Evolutionary conservation across 2,888 invertebrate species (phyloP).

Genomic region (Ophioninae sp.): DNA sequence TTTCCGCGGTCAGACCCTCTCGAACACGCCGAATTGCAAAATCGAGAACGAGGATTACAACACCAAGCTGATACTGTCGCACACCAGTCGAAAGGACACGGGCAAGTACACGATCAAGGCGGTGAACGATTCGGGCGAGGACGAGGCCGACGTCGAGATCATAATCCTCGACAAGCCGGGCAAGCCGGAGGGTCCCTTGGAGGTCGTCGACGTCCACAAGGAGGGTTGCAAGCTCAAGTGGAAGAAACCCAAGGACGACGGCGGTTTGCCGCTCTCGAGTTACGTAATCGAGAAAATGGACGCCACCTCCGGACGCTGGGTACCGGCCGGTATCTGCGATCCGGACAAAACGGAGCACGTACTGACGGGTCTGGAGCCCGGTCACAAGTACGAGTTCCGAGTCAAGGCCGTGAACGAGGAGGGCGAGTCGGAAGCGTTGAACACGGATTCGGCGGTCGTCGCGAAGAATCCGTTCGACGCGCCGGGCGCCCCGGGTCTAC

Average conservation of each 20-base stretch:
- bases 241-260: conserved; percentile 98
- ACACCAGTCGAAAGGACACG: conserved; percentile 92
- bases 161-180: conserved; percentile 92
- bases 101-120: conserved; percentile 96
- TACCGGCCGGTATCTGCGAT: conserved; percentile 91
- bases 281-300: conserved; percentile 98
- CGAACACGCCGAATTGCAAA: conserved; percentile 86
- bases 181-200: conserved; percentile 95
- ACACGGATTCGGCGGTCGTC: conserved; percentile 92
- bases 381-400: conserved; percentile 98
- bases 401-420: conserved; percentile 98
- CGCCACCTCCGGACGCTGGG: conserved; percentile 92
- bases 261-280: conserved; percentile 94
- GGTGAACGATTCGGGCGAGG: conserved; percentile 95
- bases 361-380: conserved; percentile 94
- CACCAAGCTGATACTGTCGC: conserved; percentile 91
- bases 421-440: conserved; percentile 97
- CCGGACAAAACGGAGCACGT: conserved; percentile 91
- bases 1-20: conserved; percentile 86
- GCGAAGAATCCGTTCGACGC: conserved; percentile 99
- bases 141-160: conserved; percentile 96
- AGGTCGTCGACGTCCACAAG: conserved; percentile 94
- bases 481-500: conserved; percentile 93
- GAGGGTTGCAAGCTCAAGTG: conserved; percentile 96
- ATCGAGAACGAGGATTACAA: conserved; percentile 96